Conservation (phyloP, 1,140 invertebrate species). For the Glossosoma conforme region DNA sequence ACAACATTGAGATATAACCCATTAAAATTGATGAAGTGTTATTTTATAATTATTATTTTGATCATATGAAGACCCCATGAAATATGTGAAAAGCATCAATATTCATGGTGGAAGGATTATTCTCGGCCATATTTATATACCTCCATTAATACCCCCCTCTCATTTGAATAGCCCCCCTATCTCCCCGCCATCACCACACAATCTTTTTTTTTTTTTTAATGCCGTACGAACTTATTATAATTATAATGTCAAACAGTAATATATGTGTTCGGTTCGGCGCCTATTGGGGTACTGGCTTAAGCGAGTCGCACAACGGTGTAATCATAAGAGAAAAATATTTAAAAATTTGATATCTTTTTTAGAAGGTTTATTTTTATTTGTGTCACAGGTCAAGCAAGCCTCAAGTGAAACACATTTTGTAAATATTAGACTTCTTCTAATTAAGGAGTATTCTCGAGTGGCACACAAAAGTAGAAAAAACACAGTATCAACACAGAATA, state of each 20-base stretch:
- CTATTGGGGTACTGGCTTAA: conserved; percentile 25
- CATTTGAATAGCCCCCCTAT: conserved; percentile 27
- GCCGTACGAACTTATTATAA: conserved; percentile 32
- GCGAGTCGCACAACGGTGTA: conserved; percentile 4
- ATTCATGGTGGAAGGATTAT: conserved; percentile 27
- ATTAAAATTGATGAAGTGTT: conserved; percentile 4
- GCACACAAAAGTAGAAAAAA: no score
- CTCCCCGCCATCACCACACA: background rate
- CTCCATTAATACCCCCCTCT: conserved; percentile 30
- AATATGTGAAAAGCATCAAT: conserved; percentile 27
- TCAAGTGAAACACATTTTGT: no score
- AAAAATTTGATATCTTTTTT: no score
- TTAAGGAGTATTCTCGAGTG: no score
- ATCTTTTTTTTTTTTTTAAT: conserved; percentile 26
- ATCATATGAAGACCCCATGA: conserved; percentile 14
- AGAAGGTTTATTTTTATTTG: no score
- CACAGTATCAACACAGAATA: no score
- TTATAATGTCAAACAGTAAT: conserved; percentile 33
- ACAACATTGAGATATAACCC: no score
- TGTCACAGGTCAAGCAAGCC: no score
- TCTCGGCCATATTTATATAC: conserved; percentile 14
- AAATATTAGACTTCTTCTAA: no score
- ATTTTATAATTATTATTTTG: conserved; percentile 24
- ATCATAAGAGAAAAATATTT: no score
- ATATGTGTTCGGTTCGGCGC: conserved; percentile 30